Evolutionary conservation across 2,888 invertebrate genomes (phyloP), one percentile per base, ranked within the genome.

Genomic region (Eupeodes latifasciatus): DNA sequence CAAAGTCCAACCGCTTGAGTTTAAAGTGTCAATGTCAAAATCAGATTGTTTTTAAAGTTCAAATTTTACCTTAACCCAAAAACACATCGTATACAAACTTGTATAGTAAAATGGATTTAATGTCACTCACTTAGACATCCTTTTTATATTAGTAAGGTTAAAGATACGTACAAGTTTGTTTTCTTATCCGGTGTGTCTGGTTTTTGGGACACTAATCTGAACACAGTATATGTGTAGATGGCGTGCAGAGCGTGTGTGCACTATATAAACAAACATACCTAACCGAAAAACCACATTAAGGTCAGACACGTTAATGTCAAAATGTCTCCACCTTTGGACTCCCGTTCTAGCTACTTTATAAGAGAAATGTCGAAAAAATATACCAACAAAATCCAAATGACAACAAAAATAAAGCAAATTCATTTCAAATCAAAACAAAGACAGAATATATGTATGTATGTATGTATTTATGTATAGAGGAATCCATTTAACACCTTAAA

Each of bases 401-500:
- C 77, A 77, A 36, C 69, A 51, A 53, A 16, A n/a, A 19, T 12
- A 44, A 47, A n/a, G 0, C 1, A 71, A 55, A 47, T 44, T 47
- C 34, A 27, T n/a, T 72, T 47, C 40, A n/a, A 47, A 72, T 72
- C 47, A 53, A 61, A 75, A 53, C 71, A 79, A 67, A 85, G 57
- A 64, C 64, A 40, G 27, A 27, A 27, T 27, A 27, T 27, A 27
- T 27, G 40, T 40, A 40, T 36, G n/a, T n/a, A n/a, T n/a, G n/a
- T n/a, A n/a, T 19, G 19, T 19, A 19, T 1, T 19, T 27, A 27
- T 27, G 40, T 40, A 40, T 36, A 19, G 55, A 55, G 81, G 69
- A 82, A 66, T 64, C 59, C 79, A 59, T 84, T 87, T 87, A 80
- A 80, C 87, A 84, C 84, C 77, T 84, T 55, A 74, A 87, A 87